Evolutionary conservation across 2,797 vertebrate species (phyloP).

Genomic region (Monodelphis domestica): DNA sequence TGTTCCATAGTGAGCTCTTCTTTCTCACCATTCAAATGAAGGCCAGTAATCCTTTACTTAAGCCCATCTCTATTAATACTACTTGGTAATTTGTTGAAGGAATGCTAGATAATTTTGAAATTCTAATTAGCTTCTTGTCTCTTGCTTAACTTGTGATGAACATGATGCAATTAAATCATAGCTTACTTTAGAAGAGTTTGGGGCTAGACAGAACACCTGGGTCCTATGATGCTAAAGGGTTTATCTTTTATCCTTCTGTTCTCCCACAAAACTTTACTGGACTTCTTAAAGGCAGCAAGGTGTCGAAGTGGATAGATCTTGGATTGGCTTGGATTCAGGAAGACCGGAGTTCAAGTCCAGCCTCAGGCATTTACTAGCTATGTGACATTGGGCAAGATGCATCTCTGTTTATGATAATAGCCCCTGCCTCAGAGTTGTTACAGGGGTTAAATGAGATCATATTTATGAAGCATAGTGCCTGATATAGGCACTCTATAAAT

Average conservation of each 20-base stretch:
- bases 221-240: not conserved
- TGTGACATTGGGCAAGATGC: not conserved
- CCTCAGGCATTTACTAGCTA: not conserved
- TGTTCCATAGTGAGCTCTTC: not conserved
- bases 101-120: too few relatives aligned
- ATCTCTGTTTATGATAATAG: not conserved
- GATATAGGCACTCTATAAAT: not conserved
- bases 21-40: not conserved
- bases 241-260: not conserved
- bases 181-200: too few relatives aligned
- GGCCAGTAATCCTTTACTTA: not conserved
- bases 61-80: not conserved
- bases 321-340: not conserved
- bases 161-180: too few relatives aligned
- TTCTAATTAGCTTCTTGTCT: too few relatives aligned
- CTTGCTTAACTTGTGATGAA: too few relatives aligned
- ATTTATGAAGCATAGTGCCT: not conserved
- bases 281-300: too few relatives aligned
- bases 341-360: not conserved
- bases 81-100: too few relatives aligned
- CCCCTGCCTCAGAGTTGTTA: not conserved
- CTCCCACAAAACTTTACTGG: not conserved
- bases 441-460: not conserved
- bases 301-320: too few relatives aligned
- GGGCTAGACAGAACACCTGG: too few relatives aligned